Conservation (phyloP, 2,888 invertebrate species). For the Lapara coniferarum region DNA sequence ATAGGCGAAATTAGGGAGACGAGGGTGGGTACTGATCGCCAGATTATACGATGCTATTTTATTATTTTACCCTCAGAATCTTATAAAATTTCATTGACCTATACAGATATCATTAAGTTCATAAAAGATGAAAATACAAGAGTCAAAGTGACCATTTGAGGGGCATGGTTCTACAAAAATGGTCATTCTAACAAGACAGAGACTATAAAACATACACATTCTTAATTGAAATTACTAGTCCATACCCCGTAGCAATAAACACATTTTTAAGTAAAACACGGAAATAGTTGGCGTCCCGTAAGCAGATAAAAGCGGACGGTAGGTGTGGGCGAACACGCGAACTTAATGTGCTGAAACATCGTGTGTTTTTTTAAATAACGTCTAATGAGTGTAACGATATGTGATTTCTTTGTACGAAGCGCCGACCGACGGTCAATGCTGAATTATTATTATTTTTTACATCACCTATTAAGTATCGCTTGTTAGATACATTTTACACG, state of each 20-base stretch:
- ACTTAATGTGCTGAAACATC: slow-evolving; percentile 15
- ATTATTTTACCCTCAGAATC: no score
- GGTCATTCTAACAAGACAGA: no score
- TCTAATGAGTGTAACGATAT: slow-evolving; percentile 16
- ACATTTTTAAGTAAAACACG: slow-evolving; percentile 14
- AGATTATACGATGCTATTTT: no score
- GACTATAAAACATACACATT: background rate
- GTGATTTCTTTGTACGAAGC: slow-evolving; percentile 8
- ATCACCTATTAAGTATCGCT: background rate
- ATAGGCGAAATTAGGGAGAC: background rate
- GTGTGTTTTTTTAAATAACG: slow-evolving; percentile 16
- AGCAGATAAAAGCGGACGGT: slow-evolving; percentile 8
- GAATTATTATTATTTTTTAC: slow-evolving; percentile 1
- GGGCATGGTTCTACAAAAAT: no score
- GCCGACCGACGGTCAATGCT: slow-evolving; percentile 14
- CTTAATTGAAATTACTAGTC: background rate
- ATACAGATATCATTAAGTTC: no score
- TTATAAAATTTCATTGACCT: no score
- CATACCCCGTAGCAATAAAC: background rate
- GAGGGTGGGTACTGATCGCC: background rate
- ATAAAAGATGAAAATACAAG: no score
- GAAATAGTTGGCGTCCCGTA: slow-evolving; percentile 17
- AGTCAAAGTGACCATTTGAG: no score
- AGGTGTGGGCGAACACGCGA: slow-evolving; percentile 25
- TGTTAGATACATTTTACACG: background rate